A percentile compares a stretch with the other conserved stretches of the same genome.
Conservation (phyloP, 1,140 invertebrate species). For the Araneus ventricosus region DNA sequence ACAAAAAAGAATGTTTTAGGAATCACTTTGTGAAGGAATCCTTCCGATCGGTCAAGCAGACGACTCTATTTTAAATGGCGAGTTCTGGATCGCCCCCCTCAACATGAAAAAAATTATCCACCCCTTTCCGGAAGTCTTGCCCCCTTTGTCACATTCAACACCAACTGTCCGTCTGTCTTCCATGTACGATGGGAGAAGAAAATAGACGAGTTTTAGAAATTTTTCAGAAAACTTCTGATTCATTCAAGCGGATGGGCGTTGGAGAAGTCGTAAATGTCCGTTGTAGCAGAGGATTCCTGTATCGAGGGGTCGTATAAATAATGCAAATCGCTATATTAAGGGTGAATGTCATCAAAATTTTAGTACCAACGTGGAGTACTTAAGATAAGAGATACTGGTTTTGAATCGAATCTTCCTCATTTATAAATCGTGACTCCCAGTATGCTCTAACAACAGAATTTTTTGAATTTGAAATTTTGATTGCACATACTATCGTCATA, state of each 20-base stretch:
- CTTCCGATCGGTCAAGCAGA: constrained; percentile 36
- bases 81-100: background rate
- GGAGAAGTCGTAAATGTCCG: constrained; percentile 47
- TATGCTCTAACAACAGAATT: no score
- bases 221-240: constrained; percentile 60
- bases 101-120: constrained; percentile 36
- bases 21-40: constrained; percentile 32
- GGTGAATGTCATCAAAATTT: background rate
- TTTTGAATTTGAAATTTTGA: no score
- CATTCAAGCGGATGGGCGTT: constrained; percentile 44
- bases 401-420: no score
- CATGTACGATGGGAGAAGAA: background rate
- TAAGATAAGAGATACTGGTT: no score
- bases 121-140: background rate
- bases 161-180: constrained; percentile 50
- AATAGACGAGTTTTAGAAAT: constrained; percentile 52
- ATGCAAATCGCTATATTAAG: background rate
- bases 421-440: no score
- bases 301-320: background rate
- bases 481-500: no score
- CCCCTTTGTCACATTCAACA: constrained; percentile 48
- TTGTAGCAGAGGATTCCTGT: background rate
- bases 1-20: constrained; percentile 21
- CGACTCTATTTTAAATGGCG: constrained; percentile 39
- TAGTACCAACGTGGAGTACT: no score